Conservation (phyloP, 2,888 invertebrate genomes). For the Phaedon cochleariae region DNA sequence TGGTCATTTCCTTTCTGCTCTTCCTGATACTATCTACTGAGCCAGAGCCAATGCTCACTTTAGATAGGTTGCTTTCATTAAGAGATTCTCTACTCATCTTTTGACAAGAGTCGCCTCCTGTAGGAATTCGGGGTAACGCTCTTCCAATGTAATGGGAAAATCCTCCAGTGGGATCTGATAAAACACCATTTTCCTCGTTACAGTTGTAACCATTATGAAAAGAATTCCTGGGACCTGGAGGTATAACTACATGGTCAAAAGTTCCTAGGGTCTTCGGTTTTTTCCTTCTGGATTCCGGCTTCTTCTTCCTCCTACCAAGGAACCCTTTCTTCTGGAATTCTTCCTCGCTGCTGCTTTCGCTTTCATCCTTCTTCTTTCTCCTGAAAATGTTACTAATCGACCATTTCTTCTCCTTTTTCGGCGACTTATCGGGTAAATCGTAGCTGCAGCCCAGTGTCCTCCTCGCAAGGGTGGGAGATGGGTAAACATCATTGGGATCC, state of each 20-base stretch:
- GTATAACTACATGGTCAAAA: slow-evolving; percentile 72
- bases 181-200: slow-evolving; percentile 65
- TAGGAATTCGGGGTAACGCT: slow-evolving; percentile 47
- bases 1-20: slow-evolving; percentile 68
- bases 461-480: slow-evolving; percentile 53
- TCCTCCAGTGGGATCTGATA: slow-evolving; percentile 67
- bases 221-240: slow-evolving; percentile 41
- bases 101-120: slow-evolving; percentile 54
- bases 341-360: slow-evolving; percentile 66
- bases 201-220: slow-evolving; percentile 44
- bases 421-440: slow-evolving; percentile 62
- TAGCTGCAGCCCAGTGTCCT: slow-evolving; percentile 64
- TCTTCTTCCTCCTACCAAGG: slow-evolving; percentile 59
- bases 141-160: slow-evolving; percentile 49
- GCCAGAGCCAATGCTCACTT: slow-evolving; percentile 59
- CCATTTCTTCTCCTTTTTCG: slow-evolving; percentile 78
- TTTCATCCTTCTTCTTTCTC: slow-evolving; percentile 76
- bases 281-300: slow-evolving; percentile 63
- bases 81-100: slow-evolving; percentile 46
- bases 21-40: slow-evolving; percentile 65
- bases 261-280: slow-evolving; percentile 66
- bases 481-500: slow-evolving; percentile 44
- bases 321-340: slow-evolving; percentile 58
- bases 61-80: slow-evolving; percentile 45
- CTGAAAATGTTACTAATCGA: slow-evolving; percentile 82